A percentile compares a stretch with the other conserved stretches of the same genome.
Conservation (phyloP, 2,113 vertebrate species). For the Coregonus clupeaformis region DNA sequence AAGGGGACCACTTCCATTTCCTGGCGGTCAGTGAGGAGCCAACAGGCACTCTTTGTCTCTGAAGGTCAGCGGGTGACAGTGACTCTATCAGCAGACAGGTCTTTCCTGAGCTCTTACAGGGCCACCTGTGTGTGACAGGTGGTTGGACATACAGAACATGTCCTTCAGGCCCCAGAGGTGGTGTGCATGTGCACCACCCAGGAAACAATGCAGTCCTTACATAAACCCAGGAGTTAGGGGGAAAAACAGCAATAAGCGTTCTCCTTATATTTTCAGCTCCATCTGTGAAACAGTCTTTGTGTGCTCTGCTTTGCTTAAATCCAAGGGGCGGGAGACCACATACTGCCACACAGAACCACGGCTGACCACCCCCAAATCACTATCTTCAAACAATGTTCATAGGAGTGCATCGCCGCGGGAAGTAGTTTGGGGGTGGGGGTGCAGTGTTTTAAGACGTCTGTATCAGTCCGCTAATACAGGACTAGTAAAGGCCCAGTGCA, state of each 20-base stretch:
- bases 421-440: no score
- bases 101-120: neutral
- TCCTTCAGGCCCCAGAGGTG: neutral
- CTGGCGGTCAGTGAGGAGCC: neutral
- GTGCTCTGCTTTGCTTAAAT: neutral
- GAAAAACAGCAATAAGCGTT: neutral
- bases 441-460: no score
- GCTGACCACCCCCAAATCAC: neutral
- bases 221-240: neutral
- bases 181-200: neutral
- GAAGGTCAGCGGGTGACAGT: slow-evolving; percentile 7
- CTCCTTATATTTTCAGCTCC: neutral
- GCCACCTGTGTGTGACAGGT: neutral
- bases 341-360: neutral
- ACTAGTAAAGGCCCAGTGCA: no score
- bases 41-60: slow-evolving; percentile 12
- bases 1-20: neutral
- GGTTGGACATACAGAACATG: neutral
- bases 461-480: no score
- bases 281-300: neutral
- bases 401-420: no score
- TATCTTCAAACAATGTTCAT: neutral
- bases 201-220: neutral
- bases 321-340: neutral
- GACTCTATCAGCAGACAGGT: neutral